A percentile compares a stretch with the other conserved stretches of the same genome.
These are phyloP conservation scores for Diaphora mendica DNA, from an alignment of 2,888 invertebrate genomes.

Conservation along the genomic window DNA sequence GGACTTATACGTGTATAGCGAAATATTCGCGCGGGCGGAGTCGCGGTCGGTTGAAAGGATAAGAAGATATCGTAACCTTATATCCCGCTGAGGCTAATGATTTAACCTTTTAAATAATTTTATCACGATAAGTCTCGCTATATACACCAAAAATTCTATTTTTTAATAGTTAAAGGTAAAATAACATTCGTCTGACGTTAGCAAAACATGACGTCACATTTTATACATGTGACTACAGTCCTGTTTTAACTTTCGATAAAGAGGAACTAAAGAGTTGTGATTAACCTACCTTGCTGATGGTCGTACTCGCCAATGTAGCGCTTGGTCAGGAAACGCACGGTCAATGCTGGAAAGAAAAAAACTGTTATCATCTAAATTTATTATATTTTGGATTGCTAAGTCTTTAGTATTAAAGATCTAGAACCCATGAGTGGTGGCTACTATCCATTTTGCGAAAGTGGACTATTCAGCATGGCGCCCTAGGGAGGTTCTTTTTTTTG, in stretches of 20 bases:
- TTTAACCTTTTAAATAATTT: too few relatives aligned
- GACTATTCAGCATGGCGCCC: too few relatives aligned
- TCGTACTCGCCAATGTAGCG: conserved; percentile 98
- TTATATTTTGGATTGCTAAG: neutral
- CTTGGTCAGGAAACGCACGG: conserved; percentile 96
- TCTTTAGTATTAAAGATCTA: neutral
- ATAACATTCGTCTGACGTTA: neutral
- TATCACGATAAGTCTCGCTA: too few relatives aligned
- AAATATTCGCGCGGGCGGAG: too few relatives aligned
- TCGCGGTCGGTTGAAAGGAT: too few relatives aligned
- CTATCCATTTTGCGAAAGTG: too few relatives aligned
- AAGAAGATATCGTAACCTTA: too few relatives aligned
- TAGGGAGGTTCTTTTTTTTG: too few relatives aligned
- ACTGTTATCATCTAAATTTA: neutral
- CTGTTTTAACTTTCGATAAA: neutral
- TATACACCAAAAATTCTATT: too few relatives aligned
- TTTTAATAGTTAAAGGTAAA: neutral
- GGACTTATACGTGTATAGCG: too few relatives aligned
- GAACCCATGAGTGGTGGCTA: too few relatives aligned
- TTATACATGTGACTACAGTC: neutral
- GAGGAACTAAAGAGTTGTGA: neutral
- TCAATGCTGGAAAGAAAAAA: conserved; percentile 87
- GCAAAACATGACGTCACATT: neutral
- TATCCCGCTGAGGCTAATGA: too few relatives aligned
- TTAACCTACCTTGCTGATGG: conserved; percentile 93